Evolutionary conservation across 2,113 vertebrate species (phyloP), one percentile per base, ranked within the genome.

Genomic region (Pelmatolapia mariae): DNA sequence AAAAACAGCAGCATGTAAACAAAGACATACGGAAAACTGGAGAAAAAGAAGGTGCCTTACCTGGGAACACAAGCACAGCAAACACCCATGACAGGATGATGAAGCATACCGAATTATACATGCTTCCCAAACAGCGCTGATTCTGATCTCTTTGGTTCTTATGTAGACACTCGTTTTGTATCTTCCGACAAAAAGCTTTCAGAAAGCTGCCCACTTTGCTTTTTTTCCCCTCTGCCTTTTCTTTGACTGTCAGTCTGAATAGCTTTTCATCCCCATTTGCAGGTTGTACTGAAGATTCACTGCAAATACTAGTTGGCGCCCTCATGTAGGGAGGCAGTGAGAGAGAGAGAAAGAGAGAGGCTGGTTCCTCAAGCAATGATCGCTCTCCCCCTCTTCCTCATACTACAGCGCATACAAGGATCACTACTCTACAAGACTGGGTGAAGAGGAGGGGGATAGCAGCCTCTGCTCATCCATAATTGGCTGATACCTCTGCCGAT

Each of bases 11-110:
- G 22, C 16, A 89, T 56, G 68, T 85, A 84, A 90, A 94, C 88
- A 86, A 3, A 76, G 9, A 84, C 31, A 10, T 50, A 40, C 2
- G 56, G 45, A 79, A 15, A 85, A 68, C 31, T 83, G 8, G 86
- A 29, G 54, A 45, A 93, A 85, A 40, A 90, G 63, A 82, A 73
- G 33, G 86, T 91, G 82, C 86, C 91, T 95, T 96, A 97, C 96
- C 96, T 97, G 96, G 96, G 88, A 96, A 97, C 50, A 96, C 90
- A 89, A 97, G 95, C 84, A 93, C 83, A 57, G 95, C 94, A 87
- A 96, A 95, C 89, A 97, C 85, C 96, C 96, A 96, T 16, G 95
- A 93, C 87, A 95, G 90, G 92, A 96, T 87, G 93, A 97, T 85
- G 87, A 96, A 94, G 89, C 93, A 96, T 56, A 93, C 87, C 19